A percentile compares a stretch with the other conserved stretches of the same genome.
phyloP scores from a whole-genome alignment of 2,888 invertebrate species.

The Dugesia japonica region DNA sequence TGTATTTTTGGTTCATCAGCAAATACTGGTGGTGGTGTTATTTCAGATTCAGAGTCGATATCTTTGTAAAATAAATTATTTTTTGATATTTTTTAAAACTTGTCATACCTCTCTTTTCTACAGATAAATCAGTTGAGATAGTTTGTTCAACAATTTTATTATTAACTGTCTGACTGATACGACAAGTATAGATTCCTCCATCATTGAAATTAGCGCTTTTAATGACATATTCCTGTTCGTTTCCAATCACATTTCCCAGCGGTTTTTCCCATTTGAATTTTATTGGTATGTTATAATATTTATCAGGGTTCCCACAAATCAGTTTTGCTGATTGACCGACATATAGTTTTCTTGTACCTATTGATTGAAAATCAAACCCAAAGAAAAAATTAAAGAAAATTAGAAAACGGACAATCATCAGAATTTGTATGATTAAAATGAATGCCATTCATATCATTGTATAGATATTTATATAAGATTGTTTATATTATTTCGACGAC shows the following conservation, averaged over 20 bases:
- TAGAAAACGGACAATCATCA: background rate
- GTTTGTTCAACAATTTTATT: background rate
- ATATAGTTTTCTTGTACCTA: background rate
- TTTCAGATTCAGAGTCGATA: background rate
- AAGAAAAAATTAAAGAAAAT: background rate
- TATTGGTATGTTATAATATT: background rate
- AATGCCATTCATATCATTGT: background rate
- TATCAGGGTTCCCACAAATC: background rate
- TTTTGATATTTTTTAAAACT: no score
- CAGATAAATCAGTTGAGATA: background rate
- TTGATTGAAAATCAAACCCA: background rate
- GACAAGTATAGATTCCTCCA: background rate
- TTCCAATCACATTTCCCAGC: background rate
- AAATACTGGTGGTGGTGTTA: no score
- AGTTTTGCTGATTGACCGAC: background rate
- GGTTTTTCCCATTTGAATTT: background rate
- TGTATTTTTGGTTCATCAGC: background rate
- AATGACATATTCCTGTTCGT: background rate
- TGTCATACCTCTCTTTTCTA: background rate
- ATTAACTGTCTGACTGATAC: background rate
- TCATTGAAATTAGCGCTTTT: background rate
- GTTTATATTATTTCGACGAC: slow-evolving; percentile 2
- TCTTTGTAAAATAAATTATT: no score
- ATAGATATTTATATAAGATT: background rate
- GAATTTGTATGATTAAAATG: background rate